Evolutionary conservation across 2,888 invertebrate genomes (phyloP).

Genomic region (Tetheella fluctuosa): DNA sequence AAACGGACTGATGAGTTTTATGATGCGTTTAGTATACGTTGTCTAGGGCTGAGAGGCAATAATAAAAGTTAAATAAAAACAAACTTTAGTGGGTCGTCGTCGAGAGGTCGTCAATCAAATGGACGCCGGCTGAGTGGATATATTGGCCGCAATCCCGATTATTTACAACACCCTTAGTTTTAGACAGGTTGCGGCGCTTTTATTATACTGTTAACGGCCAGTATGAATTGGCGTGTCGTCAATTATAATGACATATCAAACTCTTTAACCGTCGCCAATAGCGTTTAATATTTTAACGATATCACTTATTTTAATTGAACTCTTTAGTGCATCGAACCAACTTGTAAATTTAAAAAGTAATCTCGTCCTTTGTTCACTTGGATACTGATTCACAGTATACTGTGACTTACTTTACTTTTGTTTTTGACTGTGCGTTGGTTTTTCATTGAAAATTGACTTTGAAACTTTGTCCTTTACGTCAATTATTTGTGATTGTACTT

Average conservation of each 20-base stretch:
- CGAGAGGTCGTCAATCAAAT: conserved; percentile 47
- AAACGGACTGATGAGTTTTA: no score
- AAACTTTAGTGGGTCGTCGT: conserved; percentile 24
- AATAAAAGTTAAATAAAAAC: conserved; percentile 34
- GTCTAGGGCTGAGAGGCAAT: conserved; percentile 20
- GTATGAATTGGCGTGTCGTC: conserved; percentile 57
- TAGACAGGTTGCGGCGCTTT: conserved; percentile 46
- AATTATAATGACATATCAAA: conserved; percentile 57
- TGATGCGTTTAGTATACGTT: conserved; percentile 2
- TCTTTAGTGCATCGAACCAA: neutral
- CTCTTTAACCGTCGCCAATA: conserved; percentile 51
- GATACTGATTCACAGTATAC: neutral
- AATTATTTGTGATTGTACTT: neutral
- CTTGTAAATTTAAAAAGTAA: conserved; percentile 1
- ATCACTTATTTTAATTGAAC: conserved; percentile 5
- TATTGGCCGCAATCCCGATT: conserved; percentile 63
- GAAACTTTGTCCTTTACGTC: neutral
- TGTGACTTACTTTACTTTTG: neutral
- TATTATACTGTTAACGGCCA: conserved; percentile 48
- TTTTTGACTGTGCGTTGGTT: no score
- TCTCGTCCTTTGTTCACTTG: neutral
- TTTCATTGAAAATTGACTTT: neutral
- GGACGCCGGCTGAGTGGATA: conserved; percentile 43
- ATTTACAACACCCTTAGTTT: conserved; percentile 55
- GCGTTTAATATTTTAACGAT: conserved; percentile 39